Conservation (phyloP, 2,888 invertebrate genomes). For the Drosophila falleni region DNA sequence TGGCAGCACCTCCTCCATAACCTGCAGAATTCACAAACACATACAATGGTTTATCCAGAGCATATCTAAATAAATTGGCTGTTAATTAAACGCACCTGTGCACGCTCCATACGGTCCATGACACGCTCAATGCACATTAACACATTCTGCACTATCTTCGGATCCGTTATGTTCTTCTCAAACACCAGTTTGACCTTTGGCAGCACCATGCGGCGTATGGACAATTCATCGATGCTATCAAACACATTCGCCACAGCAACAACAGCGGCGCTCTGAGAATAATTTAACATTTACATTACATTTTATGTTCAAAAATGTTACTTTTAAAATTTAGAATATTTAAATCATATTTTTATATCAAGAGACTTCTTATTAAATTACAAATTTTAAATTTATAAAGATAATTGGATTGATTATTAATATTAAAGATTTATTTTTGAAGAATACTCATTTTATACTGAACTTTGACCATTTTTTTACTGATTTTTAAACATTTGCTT, state of each 20-base stretch:
- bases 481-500: too few relatives aligned
- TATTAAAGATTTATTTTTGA: too few relatives aligned
- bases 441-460: too few relatives aligned
- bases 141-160: conserved; percentile 92
- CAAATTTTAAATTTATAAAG: too few relatives aligned
- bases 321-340: too few relatives aligned
- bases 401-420: too few relatives aligned
- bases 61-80: neutral
- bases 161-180: conserved; percentile 92
- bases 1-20: conserved; percentile 96
- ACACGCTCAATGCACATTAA: conserved; percentile 93
- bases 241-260: conserved; percentile 94
- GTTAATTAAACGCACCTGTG: conserved; percentile 86
- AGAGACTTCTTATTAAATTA: too few relatives aligned
- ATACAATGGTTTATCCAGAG: neutral
- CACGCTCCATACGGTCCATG: conserved; percentile 93
- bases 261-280: conserved; percentile 92
- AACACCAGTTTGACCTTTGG: conserved; percentile 93
- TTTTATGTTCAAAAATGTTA: neutral
- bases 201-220: conserved; percentile 92
- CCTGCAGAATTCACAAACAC: conserved; percentile 79
- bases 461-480: too few relatives aligned
- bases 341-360: too few relatives aligned
- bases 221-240: conserved; percentile 93
- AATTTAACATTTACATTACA: neutral